phyloP scores from a whole-genome alignment of 2,797 vertebrate genomes.

The Merluccius polli region DNA sequence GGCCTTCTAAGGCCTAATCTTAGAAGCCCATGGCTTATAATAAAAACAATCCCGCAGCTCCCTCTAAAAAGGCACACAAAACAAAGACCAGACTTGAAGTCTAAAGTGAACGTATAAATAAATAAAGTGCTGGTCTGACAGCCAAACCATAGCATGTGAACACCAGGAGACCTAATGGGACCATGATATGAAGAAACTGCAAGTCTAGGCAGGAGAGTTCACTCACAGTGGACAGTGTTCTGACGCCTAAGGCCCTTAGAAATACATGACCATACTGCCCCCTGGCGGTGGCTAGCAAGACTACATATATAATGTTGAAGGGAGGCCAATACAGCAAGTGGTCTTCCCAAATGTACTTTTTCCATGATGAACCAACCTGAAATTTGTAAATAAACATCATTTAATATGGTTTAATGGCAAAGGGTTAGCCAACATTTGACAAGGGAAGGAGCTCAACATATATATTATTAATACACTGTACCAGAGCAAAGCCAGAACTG shows the following conservation, averaged over 20 bases:
- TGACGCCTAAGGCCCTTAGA: constrained; percentile 21
- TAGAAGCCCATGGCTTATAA: constrained; percentile 18
- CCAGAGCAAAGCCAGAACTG: not conserved
- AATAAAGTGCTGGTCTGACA: not conserved
- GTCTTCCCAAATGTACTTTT: not conserved
- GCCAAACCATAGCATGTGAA: not conserved
- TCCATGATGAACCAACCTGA: not conserved
- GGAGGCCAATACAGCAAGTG: not conserved
- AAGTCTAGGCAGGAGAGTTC: not conserved
- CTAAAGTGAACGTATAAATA: not conserved
- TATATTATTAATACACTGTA: not conserved
- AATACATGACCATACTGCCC: constrained; percentile 51
- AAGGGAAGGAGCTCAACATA: not conserved
- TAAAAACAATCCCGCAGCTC: constrained; percentile 6
- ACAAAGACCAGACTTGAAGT: not conserved
- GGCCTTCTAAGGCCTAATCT: constrained; percentile 21
- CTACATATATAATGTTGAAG: not conserved
- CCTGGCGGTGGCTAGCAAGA: constrained; percentile 50
- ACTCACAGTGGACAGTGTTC: constrained; percentile 8
- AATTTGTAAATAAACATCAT: not conserved
- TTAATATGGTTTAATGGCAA: not conserved
- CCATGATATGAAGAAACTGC: constrained; percentile 10
- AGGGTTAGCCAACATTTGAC: too few species aligned
- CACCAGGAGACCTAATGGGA: not conserved
- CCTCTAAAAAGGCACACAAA: not conserved